Evolutionary conservation across 2,113 vertebrate genomes (phyloP).

Genomic region (Misgurnus mizolepis): DNA sequence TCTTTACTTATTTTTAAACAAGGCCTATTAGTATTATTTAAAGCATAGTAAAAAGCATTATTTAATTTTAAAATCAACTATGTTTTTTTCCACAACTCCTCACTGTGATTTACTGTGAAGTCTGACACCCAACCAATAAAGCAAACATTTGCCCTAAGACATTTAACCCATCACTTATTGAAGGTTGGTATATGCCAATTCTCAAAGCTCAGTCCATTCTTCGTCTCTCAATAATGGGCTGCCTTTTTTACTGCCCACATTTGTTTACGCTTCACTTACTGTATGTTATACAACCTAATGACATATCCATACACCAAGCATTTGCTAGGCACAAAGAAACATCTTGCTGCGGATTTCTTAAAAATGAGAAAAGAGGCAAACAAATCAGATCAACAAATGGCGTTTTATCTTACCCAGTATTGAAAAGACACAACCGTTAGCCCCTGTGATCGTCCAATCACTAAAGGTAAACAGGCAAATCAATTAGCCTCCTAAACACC

Average conservation of each 20-base stretch:
- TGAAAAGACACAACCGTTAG: slow-evolving; percentile 10
- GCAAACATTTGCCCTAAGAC: background rate
- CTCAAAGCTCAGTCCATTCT: background rate
- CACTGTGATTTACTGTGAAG: background rate
- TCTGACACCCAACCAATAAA: background rate
- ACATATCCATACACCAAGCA: slow-evolving; percentile 16
- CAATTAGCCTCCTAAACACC: slow-evolving; percentile 57
- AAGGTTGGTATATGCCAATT: background rate
- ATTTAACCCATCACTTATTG: background rate
- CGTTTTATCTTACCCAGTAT: slow-evolving; percentile 37
- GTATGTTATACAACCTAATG: slow-evolving; percentile 19
- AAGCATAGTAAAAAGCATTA: too few species aligned
- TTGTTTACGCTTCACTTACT: slow-evolving; percentile 11
- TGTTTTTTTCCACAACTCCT: too few species aligned
- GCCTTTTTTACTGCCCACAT: slow-evolving; percentile 44
- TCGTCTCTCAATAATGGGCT: background rate
- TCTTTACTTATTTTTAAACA: background rate
- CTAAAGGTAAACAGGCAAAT: slow-evolving; percentile 63
- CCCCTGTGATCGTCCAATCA: slow-evolving; percentile 51
- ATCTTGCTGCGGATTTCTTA: background rate
- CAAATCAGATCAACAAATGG: slow-evolving; percentile 37
- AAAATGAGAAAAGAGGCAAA: slow-evolving; percentile 11
- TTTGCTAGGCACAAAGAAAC: slow-evolving; percentile 9
- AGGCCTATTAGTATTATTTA: too few species aligned
- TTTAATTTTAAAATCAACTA: too few species aligned